These are phyloP conservation scores for Amphiprion ocellaris DNA, from an alignment of 2,113 vertebrate species.

Conservation along the genomic window DNA sequence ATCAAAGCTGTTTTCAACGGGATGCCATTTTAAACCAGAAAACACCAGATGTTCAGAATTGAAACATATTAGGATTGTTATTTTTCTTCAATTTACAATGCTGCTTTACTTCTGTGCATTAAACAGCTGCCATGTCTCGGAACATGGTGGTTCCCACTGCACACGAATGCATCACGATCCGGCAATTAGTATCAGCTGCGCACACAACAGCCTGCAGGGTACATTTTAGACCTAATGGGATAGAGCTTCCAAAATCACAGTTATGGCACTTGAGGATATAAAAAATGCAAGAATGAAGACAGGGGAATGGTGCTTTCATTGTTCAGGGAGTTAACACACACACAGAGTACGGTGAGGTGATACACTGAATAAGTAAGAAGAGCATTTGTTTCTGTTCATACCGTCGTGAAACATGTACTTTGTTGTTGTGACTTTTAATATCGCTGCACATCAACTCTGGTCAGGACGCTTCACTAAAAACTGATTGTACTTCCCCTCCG, in stretches of 20 bases:
- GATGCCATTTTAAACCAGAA: background rate
- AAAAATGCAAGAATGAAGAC: slow-evolving; percentile 38
- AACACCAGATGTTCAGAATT: background rate
- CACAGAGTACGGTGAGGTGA: background rate
- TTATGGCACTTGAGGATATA: background rate
- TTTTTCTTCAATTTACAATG: background rate
- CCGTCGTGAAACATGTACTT: background rate
- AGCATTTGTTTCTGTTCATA: background rate
- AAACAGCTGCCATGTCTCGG: background rate
- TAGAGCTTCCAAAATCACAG: slow-evolving; percentile 11
- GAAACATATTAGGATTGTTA: background rate
- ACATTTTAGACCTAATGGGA: slow-evolving; percentile 12
- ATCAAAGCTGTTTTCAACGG: background rate
- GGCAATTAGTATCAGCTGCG: background rate
- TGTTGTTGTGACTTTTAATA: background rate
- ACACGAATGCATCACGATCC: slow-evolving; percentile 17
- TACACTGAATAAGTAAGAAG: slow-evolving; percentile 18
- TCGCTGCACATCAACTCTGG: background rate
- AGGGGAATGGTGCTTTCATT: background rate
- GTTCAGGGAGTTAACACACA: slow-evolving; percentile 24
- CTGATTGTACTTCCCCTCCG: too few relatives aligned
- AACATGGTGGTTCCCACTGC: background rate
- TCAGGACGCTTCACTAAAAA: background rate
- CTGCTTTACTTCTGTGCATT: background rate
- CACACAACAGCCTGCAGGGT: slow-evolving; percentile 16